Evolutionary conservation across 2,888 invertebrate genomes (phyloP).

Genomic region (Hemithea aestivaria): DNA sequence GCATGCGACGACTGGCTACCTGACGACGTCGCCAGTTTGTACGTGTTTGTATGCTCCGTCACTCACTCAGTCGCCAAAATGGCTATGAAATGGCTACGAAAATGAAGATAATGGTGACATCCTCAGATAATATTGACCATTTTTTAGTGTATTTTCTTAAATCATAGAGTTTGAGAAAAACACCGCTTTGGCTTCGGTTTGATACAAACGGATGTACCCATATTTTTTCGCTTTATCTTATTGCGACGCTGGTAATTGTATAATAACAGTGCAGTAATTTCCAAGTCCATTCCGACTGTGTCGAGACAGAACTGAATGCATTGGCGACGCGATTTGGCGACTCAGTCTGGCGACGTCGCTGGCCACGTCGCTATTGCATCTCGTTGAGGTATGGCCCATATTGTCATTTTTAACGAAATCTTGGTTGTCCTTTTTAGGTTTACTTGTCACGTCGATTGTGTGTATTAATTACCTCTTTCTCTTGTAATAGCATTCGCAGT

Average conservation of each 20-base stretch:
- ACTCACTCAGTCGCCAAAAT: too few relatives aligned
- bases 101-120: slow-evolving; percentile 25
- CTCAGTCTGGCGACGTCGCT: slow-evolving; percentile 21
- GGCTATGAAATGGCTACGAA: too few relatives aligned
- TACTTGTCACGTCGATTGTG: too few relatives aligned
- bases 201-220: slow-evolving; percentile 18
- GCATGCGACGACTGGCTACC: too few relatives aligned
- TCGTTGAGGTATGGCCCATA: too few relatives aligned
- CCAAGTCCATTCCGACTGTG: slow-evolving; percentile 17
- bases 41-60: too few relatives aligned
- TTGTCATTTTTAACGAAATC: too few relatives aligned
- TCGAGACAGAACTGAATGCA: slow-evolving; percentile 15
- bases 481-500: too few relatives aligned
- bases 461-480: too few relatives aligned
- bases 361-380: too few relatives aligned
- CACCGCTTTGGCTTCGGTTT: slow-evolving; percentile 17
- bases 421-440: too few relatives aligned
- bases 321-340: slow-evolving; percentile 21
- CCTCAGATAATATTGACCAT: slow-evolving; percentile 22
- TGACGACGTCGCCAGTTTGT: too few relatives aligned
- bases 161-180: slow-evolving; percentile 21
- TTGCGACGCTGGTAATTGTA: slow-evolving; percentile 9
- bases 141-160: slow-evolving; percentile 24
- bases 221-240: slow-evolving; percentile 10
- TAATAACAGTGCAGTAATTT: slow-evolving; percentile 15